These are phyloP conservation scores for Amphipyra berbera DNA, from an alignment of 2,888 invertebrate genomes.

Conservation along the genomic window DNA sequence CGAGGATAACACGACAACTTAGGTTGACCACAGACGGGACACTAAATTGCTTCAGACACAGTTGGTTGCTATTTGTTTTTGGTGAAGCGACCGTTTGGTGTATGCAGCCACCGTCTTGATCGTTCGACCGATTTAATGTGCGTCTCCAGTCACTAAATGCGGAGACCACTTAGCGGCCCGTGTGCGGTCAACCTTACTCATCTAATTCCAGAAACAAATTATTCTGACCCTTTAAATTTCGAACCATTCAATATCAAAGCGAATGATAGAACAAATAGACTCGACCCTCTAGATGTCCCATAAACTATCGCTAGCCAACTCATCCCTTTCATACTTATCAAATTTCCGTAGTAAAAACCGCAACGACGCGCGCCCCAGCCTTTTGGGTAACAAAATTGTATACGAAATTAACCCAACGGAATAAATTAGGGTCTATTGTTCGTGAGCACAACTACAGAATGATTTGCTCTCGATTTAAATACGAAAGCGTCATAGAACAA, in stretches of 20 bases:
- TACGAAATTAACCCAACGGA: slow-evolving; percentile 73
- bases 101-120: too few species aligned
- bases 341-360: slow-evolving; percentile 56
- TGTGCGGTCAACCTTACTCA: slow-evolving; percentile 1
- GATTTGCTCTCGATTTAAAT: slow-evolving; percentile 69
- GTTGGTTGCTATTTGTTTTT: too few species aligned
- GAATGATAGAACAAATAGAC: slow-evolving; percentile 52
- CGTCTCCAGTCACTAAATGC: too few species aligned
- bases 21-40: too few species aligned
- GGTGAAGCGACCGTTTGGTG: too few species aligned
- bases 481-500: slow-evolving; percentile 56
- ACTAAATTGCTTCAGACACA: too few species aligned
- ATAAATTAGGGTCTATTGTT: slow-evolving; percentile 76
- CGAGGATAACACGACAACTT: too few species aligned
- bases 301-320: slow-evolving; percentile 40
- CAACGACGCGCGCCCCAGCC: slow-evolving; percentile 43
- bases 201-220: slow-evolving; percentile 35
- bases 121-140: too few species aligned
- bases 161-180: too few species aligned
- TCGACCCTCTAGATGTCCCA: slow-evolving; percentile 45
- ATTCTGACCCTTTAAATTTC: slow-evolving; percentile 42
- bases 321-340: slow-evolving; percentile 53
- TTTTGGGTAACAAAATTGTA: slow-evolving; percentile 69
- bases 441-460: slow-evolving; percentile 62
- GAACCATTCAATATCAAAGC: slow-evolving; percentile 43